Conservation (phyloP, 2,888 invertebrate species). For the Tetrapedia diversipes region DNA sequence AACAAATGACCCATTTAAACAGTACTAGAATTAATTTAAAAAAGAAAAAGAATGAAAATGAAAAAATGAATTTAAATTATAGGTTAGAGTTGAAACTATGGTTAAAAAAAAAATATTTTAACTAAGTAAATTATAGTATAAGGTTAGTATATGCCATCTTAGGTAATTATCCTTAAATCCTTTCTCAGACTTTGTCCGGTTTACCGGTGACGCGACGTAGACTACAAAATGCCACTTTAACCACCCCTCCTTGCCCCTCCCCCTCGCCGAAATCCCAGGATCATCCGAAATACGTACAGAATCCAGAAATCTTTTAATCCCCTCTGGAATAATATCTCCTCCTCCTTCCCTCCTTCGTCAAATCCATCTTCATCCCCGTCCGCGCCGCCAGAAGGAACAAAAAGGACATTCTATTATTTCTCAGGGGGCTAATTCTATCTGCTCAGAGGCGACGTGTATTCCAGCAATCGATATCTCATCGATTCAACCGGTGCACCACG, state of each 20-base stretch:
- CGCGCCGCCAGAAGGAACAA: neutral
- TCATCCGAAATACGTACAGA: neutral
- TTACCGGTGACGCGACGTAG: neutral
- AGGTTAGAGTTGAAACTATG: too few relatives aligned
- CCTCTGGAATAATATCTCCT: neutral
- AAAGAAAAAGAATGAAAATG: neutral
- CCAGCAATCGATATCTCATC: conserved; percentile 20
- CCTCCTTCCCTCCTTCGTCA: neutral
- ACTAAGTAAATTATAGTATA: too few relatives aligned
- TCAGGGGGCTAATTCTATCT: neutral
- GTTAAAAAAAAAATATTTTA: too few relatives aligned
- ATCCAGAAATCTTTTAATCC: conserved; percentile 3
- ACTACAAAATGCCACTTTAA: neutral
- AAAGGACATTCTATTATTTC: neutral
- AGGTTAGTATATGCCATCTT: neutral
- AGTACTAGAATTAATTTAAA: too few relatives aligned
- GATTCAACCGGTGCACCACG: conserved; percentile 32
- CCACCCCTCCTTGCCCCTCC: neutral
- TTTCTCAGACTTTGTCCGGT: too few relatives aligned
- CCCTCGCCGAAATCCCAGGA: neutral
- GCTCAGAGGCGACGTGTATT: neutral
- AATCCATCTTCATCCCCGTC: neutral
- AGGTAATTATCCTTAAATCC: neutral
- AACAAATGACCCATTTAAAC: too few relatives aligned
- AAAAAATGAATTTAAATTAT: too few relatives aligned